Evolutionary conservation across 2,113 vertebrate species (phyloP).

Genomic region (Mesembrinibis cayennensis): DNA sequence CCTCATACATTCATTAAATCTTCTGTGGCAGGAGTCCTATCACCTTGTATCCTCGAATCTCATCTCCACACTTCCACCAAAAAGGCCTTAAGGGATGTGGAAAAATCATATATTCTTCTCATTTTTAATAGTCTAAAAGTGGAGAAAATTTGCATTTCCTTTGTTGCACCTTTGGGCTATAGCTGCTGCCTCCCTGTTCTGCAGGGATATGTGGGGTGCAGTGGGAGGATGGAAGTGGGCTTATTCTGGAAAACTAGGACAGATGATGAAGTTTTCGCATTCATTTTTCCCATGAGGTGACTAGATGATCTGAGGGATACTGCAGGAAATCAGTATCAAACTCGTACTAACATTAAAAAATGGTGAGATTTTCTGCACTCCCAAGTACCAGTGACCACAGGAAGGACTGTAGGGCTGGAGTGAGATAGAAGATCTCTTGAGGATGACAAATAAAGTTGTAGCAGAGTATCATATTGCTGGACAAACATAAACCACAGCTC

Average conservation of each 20-base stretch:
- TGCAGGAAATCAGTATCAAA: not conserved
- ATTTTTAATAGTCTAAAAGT: not conserved
- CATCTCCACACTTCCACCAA: not conserved
- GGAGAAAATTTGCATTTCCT: not conserved
- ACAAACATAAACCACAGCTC: not conserved
- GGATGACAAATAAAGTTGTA: not conserved
- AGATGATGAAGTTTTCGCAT: not conserved
- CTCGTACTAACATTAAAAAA: not conserved
- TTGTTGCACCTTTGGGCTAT: conserved; percentile 12
- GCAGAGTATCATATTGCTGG: not conserved
- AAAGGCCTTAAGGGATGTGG: not conserved
- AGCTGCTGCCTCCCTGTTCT: not conserved
- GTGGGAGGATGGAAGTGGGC: conserved; percentile 2
- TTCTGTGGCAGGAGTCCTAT: not conserved
- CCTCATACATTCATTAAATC: not conserved
- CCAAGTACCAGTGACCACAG: not conserved
- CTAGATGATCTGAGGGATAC: not conserved
- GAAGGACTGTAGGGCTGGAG: not conserved
- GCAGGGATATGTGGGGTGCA: not conserved
- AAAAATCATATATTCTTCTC: not conserved
- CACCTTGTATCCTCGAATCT: not conserved
- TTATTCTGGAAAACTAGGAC: conserved; percentile 22
- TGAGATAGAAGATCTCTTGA: not conserved
- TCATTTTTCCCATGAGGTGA: not conserved
- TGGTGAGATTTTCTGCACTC: not conserved